Percentiles rank a stretch among this genome's conserved stretches.
These are phyloP conservation scores for Spea multiplicata DNA, from an alignment of 2,113 vertebrate species.

Conservation along the genomic window DNA sequence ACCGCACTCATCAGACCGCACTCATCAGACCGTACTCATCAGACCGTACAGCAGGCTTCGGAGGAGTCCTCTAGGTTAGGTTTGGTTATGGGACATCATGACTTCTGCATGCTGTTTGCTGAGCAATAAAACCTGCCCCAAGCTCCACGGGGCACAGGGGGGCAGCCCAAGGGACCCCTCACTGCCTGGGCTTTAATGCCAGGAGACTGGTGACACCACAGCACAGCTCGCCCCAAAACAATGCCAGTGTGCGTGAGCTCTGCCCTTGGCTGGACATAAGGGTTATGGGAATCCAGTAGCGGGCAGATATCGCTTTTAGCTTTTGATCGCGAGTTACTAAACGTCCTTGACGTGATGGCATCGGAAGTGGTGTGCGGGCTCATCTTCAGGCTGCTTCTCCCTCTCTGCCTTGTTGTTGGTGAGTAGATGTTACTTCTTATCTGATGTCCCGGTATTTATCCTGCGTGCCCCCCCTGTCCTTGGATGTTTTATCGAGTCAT, in stretches of 20 bases:
- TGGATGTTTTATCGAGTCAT: too few species aligned
- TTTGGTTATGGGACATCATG: conserved; percentile 34
- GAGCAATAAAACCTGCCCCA: conserved; percentile 1
- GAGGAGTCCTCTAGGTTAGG: not conserved
- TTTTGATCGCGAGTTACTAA: conserved; percentile 48
- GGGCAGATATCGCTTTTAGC: conserved; percentile 52
- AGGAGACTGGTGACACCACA: conserved; percentile 55
- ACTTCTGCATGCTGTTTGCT: not conserved
- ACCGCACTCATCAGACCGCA: too few species aligned
- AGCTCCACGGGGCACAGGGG: not conserved
- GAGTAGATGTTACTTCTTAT: conserved; percentile 54
- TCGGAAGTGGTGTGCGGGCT: conserved; percentile 92
- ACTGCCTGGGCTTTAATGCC: conserved; percentile 42
- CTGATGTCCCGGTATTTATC: not conserved
- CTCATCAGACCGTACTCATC: too few species aligned
- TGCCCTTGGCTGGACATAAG: conserved; percentile 60
- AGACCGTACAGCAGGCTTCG: not conserved
- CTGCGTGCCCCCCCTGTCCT: not conserved
- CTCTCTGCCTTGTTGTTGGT: conserved; percentile 88
- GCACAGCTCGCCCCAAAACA: conserved; percentile 50
- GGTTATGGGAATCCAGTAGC: conserved; percentile 54
- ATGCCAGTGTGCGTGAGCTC: conserved; percentile 58
- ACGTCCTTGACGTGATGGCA: conserved; percentile 73
- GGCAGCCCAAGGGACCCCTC: not conserved
- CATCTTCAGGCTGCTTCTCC: conserved; percentile 90